phyloP scores from a whole-genome alignment of 1,140 invertebrate species.

The Whitmania pigra region DNA sequence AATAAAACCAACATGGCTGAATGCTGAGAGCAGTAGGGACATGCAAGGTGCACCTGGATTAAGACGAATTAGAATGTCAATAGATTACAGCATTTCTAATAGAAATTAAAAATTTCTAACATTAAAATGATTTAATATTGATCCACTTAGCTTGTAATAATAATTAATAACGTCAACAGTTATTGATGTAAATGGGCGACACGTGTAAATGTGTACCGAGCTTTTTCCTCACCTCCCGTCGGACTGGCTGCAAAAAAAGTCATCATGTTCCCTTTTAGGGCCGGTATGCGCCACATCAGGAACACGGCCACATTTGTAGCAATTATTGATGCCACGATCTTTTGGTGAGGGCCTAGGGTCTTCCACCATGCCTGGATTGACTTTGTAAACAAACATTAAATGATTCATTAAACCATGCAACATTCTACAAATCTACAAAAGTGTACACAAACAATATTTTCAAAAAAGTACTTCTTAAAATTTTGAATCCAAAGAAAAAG shows the following conservation, averaged over 20 bases:
- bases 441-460: not conserved
- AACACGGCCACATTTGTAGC: slow-evolving; percentile 67
- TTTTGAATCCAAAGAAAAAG: not conserved
- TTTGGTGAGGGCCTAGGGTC: slow-evolving; percentile 57
- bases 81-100: not conserved
- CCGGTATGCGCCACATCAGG: slow-evolving; percentile 63
- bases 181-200: not conserved
- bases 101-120: not conserved
- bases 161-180: not conserved
- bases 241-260: slow-evolving; percentile 74
- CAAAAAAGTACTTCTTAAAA: not conserved
- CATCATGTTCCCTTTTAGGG: slow-evolving; percentile 60
- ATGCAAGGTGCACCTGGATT: slow-evolving; percentile 56
- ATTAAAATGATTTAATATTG: not conserved
- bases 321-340: slow-evolving; percentile 59
- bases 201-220: no score
- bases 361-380: slow-evolving; percentile 60
- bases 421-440: not conserved
- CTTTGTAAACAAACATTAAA: slow-evolving; percentile 44
- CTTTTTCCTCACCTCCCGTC: slow-evolving; percentile 53
- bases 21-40: slow-evolving; percentile 80
- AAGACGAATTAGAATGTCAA: slow-evolving; percentile 23
- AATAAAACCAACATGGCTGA: slow-evolving; percentile 74
- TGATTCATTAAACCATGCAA: not conserved
- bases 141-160: not conserved